A percentile compares a stretch with the other conserved stretches of the same genome.
Evolutionary conservation across 2,888 invertebrate genomes (phyloP).

Genomic region (Achlya flavicornis): DNA sequence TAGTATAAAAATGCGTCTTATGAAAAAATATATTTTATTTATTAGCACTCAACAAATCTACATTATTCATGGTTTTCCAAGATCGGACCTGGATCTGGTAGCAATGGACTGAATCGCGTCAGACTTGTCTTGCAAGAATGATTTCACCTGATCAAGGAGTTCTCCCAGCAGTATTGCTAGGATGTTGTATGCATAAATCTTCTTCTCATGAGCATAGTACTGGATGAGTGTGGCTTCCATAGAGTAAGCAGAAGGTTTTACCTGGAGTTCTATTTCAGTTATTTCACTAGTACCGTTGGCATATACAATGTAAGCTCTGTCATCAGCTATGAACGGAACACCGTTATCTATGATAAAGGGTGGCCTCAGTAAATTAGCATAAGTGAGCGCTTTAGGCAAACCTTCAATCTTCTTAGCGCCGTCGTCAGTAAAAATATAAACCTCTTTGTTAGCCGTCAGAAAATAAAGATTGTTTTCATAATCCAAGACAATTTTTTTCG

Average conservation of each 20-base stretch:
- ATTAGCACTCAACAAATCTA: background rate
- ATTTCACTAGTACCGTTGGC: constrained; percentile 51
- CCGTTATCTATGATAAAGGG: constrained; percentile 51
- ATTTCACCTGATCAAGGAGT: constrained; percentile 38
- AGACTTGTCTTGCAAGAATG: constrained; percentile 40
- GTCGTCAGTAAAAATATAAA: constrained; percentile 43
- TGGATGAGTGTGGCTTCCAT: constrained; percentile 57
- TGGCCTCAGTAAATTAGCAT: constrained; percentile 50
- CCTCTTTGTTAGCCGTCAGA: constrained; percentile 46
- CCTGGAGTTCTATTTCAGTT: constrained; percentile 38
- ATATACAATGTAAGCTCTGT: constrained; percentile 45
- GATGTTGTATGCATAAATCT: constrained; percentile 66
- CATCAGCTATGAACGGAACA: constrained; percentile 48
- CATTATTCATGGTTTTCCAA: constrained; percentile 9
- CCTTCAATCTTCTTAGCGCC: constrained; percentile 54
- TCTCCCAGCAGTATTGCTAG: constrained; percentile 32
- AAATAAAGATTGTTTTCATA: constrained; percentile 59
- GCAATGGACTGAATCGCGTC: constrained; percentile 48
- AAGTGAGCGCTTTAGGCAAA: constrained; percentile 47
- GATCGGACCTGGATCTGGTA: constrained; percentile 35
- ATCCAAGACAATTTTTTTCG: constrained; percentile 61
- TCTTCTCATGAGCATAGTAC: constrained; percentile 62
- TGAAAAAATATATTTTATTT: background rate
- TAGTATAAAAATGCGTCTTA: no score
- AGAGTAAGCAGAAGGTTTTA: constrained; percentile 55